phyloP scores from a whole-genome alignment of 2,113 vertebrate species.

The Plectropomus leopardus region DNA sequence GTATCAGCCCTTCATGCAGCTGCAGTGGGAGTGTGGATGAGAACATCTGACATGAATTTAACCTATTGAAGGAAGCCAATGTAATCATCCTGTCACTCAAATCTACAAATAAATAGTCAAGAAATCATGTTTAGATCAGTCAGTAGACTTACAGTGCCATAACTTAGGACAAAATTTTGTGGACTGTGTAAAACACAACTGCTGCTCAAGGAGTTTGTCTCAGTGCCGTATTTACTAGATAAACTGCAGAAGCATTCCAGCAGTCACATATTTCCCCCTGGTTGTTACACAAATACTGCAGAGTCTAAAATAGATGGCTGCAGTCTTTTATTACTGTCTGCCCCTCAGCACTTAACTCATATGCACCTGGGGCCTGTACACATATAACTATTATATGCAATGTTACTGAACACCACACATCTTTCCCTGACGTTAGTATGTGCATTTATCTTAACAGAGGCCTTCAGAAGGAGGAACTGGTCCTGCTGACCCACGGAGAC shows the following conservation, averaged over 20 bases:
- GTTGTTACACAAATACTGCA: conserved; percentile 26
- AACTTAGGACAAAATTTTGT: background rate
- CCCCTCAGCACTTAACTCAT: background rate
- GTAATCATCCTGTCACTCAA: background rate
- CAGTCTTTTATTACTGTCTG: conserved; percentile 28
- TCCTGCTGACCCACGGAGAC: conserved; percentile 96
- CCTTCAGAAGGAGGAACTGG: conserved; percentile 97
- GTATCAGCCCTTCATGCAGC: background rate
- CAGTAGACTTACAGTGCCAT: background rate
- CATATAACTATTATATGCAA: background rate
- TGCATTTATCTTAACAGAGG: conserved; percentile 85
- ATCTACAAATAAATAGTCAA: background rate
- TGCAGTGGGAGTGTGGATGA: background rate
- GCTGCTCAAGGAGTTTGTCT: conserved; percentile 8
- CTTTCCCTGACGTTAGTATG: conserved; percentile 12
- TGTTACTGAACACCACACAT: background rate
- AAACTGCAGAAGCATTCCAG: conserved; percentile 25
- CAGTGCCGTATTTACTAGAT: conserved; percentile 18
- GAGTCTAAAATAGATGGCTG: conserved; percentile 39
- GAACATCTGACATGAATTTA: background rate
- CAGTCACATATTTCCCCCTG: conserved; percentile 23
- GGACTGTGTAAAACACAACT: background rate
- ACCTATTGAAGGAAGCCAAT: background rate
- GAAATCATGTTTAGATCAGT: background rate
- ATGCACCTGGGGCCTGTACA: background rate